phyloP scores from a whole-genome alignment of 2,113 vertebrate genomes.

The Pelodiscus sinensis region DNA sequence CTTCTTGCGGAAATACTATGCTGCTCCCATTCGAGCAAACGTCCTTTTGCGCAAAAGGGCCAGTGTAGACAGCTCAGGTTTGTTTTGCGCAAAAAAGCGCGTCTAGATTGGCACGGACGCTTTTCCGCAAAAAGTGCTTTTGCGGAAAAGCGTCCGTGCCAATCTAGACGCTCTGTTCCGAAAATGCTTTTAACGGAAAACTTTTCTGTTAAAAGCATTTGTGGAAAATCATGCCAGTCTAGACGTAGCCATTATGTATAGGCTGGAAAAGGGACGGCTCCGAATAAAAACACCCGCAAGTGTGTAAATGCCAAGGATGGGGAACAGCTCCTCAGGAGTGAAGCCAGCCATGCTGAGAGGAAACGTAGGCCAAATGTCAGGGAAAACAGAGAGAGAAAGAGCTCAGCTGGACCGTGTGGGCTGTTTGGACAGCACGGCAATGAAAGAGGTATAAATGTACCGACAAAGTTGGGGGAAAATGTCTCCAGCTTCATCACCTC shows the following conservation, averaged over 20 bases:
- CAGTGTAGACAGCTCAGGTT: too few relatives aligned
- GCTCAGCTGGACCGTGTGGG: accelerated
- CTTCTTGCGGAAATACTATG: too few relatives aligned
- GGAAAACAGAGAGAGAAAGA: accelerated
- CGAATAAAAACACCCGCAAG: accelerated
- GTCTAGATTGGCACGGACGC: too few relatives aligned
- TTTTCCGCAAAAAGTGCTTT: too few relatives aligned
- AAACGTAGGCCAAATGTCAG: background rate
- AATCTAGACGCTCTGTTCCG: too few relatives aligned
- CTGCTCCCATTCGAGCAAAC: too few relatives aligned
- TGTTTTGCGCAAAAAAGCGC: too few relatives aligned
- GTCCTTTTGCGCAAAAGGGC: too few relatives aligned
- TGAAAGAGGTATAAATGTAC: background rate
- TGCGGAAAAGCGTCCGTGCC: too few relatives aligned
- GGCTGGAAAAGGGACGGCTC: background rate
- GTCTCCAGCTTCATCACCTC: background rate
- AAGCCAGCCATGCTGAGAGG: background rate
- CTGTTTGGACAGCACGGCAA: background rate
- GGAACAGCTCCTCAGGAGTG: background rate
- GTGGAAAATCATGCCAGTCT: too few relatives aligned
- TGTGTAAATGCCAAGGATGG: accelerated
- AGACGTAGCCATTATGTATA: background rate
- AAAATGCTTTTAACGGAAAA: too few relatives aligned
- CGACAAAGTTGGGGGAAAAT: background rate
- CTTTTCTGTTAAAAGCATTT: too few relatives aligned